Conservation (phyloP, 2,797 vertebrate species). For the Microctenopoma steveboyesi region DNA sequence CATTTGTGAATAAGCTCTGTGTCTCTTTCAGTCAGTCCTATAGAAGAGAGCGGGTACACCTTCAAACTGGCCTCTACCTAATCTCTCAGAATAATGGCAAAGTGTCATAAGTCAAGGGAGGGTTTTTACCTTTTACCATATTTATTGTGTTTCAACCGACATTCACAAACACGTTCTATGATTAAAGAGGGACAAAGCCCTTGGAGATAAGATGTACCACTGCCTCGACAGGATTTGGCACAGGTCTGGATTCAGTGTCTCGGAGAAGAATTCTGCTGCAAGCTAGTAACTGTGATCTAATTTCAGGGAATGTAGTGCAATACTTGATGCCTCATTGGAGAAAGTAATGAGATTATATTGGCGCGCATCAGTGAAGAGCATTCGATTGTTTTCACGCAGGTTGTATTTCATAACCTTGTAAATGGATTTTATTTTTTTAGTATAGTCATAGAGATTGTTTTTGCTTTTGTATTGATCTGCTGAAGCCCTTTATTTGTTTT, state of each 20-base stretch:
- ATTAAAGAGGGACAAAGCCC: neutral
- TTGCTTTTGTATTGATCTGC: conserved; percentile 37
- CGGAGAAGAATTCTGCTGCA: neutral
- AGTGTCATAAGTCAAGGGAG: neutral
- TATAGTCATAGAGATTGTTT: neutral
- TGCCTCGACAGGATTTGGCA: conserved; percentile 1
- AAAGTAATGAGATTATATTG: conserved; percentile 28
- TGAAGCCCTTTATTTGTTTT: neutral
- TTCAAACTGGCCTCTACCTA: too few species aligned
- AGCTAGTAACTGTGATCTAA: conserved; percentile 12
- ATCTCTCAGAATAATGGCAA: neutral
- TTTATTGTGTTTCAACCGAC: neutral
- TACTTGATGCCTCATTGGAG: conserved; percentile 4
- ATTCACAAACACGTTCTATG: neutral
- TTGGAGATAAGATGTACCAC: neutral
- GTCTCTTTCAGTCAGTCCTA: too few species aligned
- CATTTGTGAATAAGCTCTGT: too few species aligned
- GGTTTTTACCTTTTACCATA: neutral
- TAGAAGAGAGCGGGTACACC: too few species aligned
- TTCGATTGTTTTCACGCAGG: conserved; percentile 28
- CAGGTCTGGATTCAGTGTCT: conserved; percentile 9
- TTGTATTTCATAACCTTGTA: conserved; percentile 29
- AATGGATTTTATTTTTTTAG: conserved; percentile 31
- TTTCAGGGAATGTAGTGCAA: conserved; percentile 24
- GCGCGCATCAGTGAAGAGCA: conserved; percentile 9